Conservation (phyloP, 1,140 invertebrate species). For the Trichoplusia ni region DNA sequence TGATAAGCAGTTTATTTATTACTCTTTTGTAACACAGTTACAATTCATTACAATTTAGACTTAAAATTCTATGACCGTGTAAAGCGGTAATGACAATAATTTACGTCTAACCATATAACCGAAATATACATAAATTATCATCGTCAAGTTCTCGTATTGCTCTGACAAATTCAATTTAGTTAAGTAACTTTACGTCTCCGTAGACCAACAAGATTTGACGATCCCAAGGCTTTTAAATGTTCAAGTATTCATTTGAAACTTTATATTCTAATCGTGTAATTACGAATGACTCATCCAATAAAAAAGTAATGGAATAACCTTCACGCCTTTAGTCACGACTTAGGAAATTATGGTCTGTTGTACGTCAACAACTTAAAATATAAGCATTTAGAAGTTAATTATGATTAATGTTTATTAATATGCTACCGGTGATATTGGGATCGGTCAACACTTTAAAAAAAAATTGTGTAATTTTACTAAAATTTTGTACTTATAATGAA, state of each 20-base stretch:
- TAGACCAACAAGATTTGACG: no score
- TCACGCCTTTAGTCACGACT: not conserved
- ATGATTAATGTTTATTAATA: not conserved
- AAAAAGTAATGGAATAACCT: slow-evolving; percentile 9
- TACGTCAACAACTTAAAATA: not conserved
- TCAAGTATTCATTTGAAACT: slow-evolving; percentile 3
- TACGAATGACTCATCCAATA: slow-evolving; percentile 6
- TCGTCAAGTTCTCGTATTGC: not conserved
- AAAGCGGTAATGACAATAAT: no score
- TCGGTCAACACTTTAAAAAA: no score
- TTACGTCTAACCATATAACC: not conserved
- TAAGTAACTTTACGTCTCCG: no score
- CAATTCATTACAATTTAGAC: no score
- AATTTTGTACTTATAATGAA: no score
- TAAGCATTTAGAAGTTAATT: not conserved
- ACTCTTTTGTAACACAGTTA: no score
- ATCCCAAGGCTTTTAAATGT: not conserved
- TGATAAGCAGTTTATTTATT: no score
- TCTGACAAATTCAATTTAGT: not conserved
- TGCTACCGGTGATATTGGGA: no score
- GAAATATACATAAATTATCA: not conserved
- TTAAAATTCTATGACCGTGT: no score
- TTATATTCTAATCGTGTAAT: not conserved
- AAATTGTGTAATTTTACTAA: no score
- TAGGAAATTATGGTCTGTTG: not conserved